A percentile compares a stretch with the other conserved stretches of the same genome.
Evolutionary conservation across 1,140 invertebrate species (phyloP).

Genomic region (Nephila pilipes): DNA sequence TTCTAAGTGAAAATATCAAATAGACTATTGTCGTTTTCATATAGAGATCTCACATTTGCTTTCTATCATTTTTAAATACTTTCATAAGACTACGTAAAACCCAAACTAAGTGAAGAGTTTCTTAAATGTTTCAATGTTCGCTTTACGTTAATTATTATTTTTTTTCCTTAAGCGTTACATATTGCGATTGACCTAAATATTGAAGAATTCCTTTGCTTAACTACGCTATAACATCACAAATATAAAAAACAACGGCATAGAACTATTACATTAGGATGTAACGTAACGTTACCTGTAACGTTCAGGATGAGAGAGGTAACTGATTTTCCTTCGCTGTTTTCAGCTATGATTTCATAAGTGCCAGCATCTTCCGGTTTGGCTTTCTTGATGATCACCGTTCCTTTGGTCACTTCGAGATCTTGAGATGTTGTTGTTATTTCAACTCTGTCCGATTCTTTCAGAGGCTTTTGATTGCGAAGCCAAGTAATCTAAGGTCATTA

Average conservation of each 20-base stretch:
- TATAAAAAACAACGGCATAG: not conserved
- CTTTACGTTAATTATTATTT: too few species aligned
- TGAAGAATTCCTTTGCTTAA: too few species aligned
- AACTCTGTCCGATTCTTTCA: slow-evolving; percentile 86
- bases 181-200: too few species aligned
- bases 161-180: too few species aligned
- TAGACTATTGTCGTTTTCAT: too few species aligned
- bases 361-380: slow-evolving; percentile 91
- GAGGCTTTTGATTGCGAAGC: slow-evolving; percentile 88
- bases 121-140: too few species aligned
- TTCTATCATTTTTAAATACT: too few species aligned
- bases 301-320: slow-evolving; percentile 90
- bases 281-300: slow-evolving; percentile 79
- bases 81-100: too few species aligned
- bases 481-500: slow-evolving; percentile 85
- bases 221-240: too few species aligned
- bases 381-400: slow-evolving; percentile 89
- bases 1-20: too few species aligned
- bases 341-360: slow-evolving; percentile 91
- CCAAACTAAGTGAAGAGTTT: too few species aligned
- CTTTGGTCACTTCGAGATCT: slow-evolving; percentile 94
- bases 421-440: slow-evolving; percentile 89
- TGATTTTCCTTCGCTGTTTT: slow-evolving; percentile 94
- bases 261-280: not conserved
- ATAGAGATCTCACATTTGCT: too few species aligned